These are phyloP conservation scores for Chiridota heheva DNA, from an alignment of 35 echinoderm and acorn worm genomes.

Conservation along the genomic window DNA sequence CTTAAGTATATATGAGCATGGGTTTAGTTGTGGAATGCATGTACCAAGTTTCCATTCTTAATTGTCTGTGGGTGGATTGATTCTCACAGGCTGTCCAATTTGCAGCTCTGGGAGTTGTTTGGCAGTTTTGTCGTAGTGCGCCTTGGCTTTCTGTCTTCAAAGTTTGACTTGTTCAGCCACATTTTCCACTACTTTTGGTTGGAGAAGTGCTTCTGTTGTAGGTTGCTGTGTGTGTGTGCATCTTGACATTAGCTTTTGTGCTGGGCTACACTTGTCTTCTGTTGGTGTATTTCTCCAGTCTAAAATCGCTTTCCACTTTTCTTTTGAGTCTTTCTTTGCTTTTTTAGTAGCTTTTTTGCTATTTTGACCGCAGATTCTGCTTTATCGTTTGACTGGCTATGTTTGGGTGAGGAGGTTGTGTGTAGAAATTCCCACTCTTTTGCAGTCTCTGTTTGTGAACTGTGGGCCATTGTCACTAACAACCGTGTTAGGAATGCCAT, in stretches of 20 bases:
- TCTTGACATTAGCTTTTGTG: conserved; percentile 63
- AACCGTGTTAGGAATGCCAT: too few relatives aligned
- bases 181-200: conserved; percentile 33
- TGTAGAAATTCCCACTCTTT: too few relatives aligned
- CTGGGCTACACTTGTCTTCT: conserved; percentile 39
- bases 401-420: too few relatives aligned
- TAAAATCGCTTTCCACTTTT: conserved; percentile 46
- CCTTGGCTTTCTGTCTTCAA: conserved; percentile 50
- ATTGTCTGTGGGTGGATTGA: conserved; percentile 55
- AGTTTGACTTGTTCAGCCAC: conserved; percentile 29
- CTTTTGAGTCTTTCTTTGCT: conserved; percentile 8
- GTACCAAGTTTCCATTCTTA: conserved; percentile 31
- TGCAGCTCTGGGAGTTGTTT: conserved; percentile 48
- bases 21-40: conserved; percentile 44
- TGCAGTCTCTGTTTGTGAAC: too few relatives aligned
- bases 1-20: conserved; percentile 61
- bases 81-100: conserved; percentile 55
- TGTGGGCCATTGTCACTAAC: too few relatives aligned
- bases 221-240: conserved; percentile 52
- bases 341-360: conserved; percentile 57
- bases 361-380: conserved; percentile 50
- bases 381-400: conserved; percentile 19
- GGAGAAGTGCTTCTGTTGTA: conserved; percentile 58
- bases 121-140: conserved; percentile 25
- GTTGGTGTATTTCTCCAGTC: conserved; percentile 67